Evolutionary conservation across 92 coral and sea anemone genomes (phyloP).

Genomic region (Siderastrea siderea): DNA sequence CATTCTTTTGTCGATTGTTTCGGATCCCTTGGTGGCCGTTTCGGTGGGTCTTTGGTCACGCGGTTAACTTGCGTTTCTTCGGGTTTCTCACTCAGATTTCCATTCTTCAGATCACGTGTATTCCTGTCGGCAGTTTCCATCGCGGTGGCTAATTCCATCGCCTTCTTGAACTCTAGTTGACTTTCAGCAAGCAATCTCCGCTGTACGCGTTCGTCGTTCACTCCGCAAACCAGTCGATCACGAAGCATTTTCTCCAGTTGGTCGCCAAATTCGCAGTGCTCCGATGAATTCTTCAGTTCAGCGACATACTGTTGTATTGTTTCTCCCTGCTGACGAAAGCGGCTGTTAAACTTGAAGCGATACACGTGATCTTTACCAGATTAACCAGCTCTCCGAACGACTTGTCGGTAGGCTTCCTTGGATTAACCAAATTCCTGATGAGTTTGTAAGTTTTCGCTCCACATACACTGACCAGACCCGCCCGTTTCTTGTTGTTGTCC

Average conservation of each 20-base stretch:
- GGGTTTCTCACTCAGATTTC: constrained; percentile 11
- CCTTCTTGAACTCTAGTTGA: constrained; percentile 46
- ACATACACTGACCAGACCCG: background rate
- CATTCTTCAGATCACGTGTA: constrained; percentile 41
- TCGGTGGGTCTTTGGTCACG: background rate
- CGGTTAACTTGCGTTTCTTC: background rate
- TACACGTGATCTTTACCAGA: constrained; percentile 34
- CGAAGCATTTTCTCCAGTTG: constrained; percentile 40
- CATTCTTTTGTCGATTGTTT: constrained; percentile 14
- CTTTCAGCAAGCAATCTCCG: constrained; percentile 50
- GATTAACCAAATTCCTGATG: constrained; percentile 42
- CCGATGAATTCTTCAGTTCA: constrained; percentile 16
- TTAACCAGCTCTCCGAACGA: constrained; percentile 36
- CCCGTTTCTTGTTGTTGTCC: background rate
- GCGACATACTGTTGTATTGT: constrained; percentile 31
- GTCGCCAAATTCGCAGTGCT: constrained; percentile 47
- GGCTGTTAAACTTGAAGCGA: constrained; percentile 60
- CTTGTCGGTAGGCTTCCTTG: constrained; percentile 59
- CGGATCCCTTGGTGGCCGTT: background rate
- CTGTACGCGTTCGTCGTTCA: constrained; percentile 51
- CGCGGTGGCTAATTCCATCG: constrained; percentile 36
- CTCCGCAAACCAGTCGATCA: constrained; percentile 57
- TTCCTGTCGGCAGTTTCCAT: constrained; percentile 44
- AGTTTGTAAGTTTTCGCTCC: constrained; percentile 22
- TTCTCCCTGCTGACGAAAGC: constrained; percentile 23